A percentile compares a stretch with the other conserved stretches of the same genome.
Conservation (phyloP, 2,888 invertebrate species). For the Trichogramma dendrolimi region DNA sequence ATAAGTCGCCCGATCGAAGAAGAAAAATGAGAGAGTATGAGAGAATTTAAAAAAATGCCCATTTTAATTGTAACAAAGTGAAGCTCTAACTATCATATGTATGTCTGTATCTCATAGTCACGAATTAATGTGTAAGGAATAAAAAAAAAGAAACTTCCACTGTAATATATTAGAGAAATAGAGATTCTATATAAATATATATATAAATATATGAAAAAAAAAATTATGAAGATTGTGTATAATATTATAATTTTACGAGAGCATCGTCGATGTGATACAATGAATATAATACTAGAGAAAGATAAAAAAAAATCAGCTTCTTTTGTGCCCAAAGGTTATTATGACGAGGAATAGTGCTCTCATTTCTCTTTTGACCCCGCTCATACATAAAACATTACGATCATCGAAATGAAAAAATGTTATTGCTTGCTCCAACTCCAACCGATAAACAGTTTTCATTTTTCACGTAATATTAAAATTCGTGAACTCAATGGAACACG, state of each 20-base stretch:
- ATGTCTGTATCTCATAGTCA: conserved; percentile 32
- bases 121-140: conserved; percentile 26
- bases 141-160: conserved; percentile 33
- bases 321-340: conserved; percentile 20
- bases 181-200: conserved; percentile 23
- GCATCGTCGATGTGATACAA: conserved; percentile 30
- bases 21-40: not conserved
- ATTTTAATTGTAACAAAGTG: not conserved
- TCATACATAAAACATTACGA: conserved; percentile 14
- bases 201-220: conserved; percentile 3
- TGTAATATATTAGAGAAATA: conserved; percentile 41
- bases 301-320: conserved; percentile 17
- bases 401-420: too few species aligned
- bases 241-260: conserved; percentile 21
- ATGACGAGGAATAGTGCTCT: too few species aligned
- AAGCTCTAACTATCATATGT: conserved; percentile 25
- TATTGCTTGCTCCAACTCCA: too few species aligned
- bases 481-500: too few species aligned
- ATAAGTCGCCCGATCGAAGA: conserved; percentile 18
- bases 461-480: too few species aligned
- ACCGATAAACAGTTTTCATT: too few species aligned
- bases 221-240: conserved; percentile 10
- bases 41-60: conserved; percentile 1
- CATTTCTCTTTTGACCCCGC: too few species aligned
- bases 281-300: conserved; percentile 24